phyloP scores from a whole-genome alignment of 2,888 invertebrate genomes.

The Rhodophaea formosa region DNA sequence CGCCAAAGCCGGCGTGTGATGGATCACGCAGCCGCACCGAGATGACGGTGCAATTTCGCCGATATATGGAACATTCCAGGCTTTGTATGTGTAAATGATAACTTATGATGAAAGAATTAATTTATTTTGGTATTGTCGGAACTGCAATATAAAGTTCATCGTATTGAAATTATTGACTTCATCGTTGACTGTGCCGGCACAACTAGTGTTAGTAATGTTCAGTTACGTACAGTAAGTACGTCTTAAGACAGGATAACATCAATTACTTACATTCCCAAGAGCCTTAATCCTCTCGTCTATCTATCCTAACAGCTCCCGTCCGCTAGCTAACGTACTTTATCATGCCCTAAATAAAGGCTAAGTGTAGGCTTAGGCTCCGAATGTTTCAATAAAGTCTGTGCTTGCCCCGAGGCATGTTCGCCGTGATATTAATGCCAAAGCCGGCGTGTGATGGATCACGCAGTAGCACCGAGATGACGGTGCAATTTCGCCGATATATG shows the following conservation, averaged over 20 bases:
- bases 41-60: constrained; percentile 4
- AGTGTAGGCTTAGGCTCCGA: constrained; percentile 1
- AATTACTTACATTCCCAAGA: too few relatives aligned
- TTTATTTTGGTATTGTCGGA: too few relatives aligned
- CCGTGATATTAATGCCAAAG: background rate
- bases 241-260: too few relatives aligned
- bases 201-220: too few relatives aligned
- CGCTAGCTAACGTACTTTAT: background rate
- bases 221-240: too few relatives aligned
- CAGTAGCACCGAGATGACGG: constrained; percentile 8
- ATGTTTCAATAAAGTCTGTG: constrained; percentile 7
- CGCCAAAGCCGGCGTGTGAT: constrained; percentile 5
- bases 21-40: constrained; percentile 8
- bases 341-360: background rate
- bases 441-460: constrained; percentile 13
- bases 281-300: background rate
- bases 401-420: constrained; percentile 6
- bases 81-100: background rate
- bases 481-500: background rate
- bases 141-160: too few relatives aligned
- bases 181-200: too few relatives aligned
- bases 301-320: background rate
- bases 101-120: background rate
- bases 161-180: too few relatives aligned
- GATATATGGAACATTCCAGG: background rate